Base-by-base conservation (phyloP, 2,888 invertebrate species). In the Andrena fulva region DNA sequence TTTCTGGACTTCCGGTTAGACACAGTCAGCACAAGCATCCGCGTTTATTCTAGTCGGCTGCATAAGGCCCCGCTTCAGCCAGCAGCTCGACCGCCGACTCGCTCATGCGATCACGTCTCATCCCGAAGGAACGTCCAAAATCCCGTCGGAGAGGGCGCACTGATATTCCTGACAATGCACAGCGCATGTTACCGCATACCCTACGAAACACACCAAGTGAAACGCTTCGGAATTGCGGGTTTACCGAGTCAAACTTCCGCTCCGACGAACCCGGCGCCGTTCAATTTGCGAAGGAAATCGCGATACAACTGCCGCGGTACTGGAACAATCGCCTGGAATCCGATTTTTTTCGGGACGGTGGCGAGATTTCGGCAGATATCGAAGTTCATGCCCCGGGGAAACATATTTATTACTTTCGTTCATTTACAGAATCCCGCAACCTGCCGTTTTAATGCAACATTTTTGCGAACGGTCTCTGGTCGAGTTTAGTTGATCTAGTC, bases 41-140 rank as follows among this genome's bases (percentile, higher is more conserved):
- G 56, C 72, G 84, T 87, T 84, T 79, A 84, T 87, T 87, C 84
- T 80, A 50, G 59, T 63, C 73, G 64, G 84, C 29, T 85, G 79
- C 56, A 63, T 73, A 73, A 68, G 75, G 66, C 60, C 73, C 59
- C 70, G 71, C 66, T 66, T 67, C 63, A 62, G 64, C 62, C 64
- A 72, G 75, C 72, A 64, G 60, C 56, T 27, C 74, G 67, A 68
- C 82, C 82, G 56, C 56, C 72, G 70, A 35, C 59, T 72, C 79
- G 75, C 71, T 72, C 79, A 69, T 64, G 75, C 83, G 83, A 67
- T 76, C 74, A 42, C 77, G 80, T 83, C 69, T 82, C 83, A 70
- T 85, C 62, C 72, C 82, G 60, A 60, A 72, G 85, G 75, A 82
- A 62, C 80, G 81, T 67, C 74, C 66, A 33, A 72, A 77, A 77